phyloP scores from a whole-genome alignment of 2,113 vertebrate genomes.

The Chaetodon trifascialis region DNA sequence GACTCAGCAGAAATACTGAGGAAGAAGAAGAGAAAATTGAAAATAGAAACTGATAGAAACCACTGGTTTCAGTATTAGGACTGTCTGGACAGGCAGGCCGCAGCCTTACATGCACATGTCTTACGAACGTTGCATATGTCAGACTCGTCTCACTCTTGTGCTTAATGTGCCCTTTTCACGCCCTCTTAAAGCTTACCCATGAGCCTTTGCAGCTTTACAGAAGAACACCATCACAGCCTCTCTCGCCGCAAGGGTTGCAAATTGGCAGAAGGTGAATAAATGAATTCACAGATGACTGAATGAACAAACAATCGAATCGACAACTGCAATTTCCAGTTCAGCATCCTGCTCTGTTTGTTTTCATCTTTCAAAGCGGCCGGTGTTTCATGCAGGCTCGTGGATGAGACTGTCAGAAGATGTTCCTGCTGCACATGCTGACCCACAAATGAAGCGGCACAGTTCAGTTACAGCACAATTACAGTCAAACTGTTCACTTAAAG shows the following conservation, averaged over 20 bases:
- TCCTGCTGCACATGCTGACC: not conserved
- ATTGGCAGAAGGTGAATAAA: not conserved
- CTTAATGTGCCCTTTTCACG: not conserved
- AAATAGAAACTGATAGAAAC: slow-evolving; percentile 13
- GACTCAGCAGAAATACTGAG: slow-evolving; percentile 59
- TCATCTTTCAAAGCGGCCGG: not conserved
- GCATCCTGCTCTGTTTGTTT: not conserved
- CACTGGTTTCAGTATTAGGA: not conserved
- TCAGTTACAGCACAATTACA: too few species aligned
- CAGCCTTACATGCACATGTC: not conserved
- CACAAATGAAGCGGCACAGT: not conserved
- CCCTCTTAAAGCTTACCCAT: slow-evolving; percentile 23
- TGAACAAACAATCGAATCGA: not conserved
- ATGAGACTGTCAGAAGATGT: slow-evolving; percentile 5
- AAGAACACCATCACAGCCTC: not conserved
- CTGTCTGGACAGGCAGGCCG: not conserved
- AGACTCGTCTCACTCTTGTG: too few species aligned
- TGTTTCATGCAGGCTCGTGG: not conserved
- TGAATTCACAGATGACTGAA: not conserved
- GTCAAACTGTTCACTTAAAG: not conserved
- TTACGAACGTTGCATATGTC: not conserved
- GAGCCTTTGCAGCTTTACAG: slow-evolving; percentile 24
- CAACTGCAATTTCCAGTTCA: slow-evolving; percentile 5
- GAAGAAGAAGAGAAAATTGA: slow-evolving; percentile 18
- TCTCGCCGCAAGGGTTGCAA: not conserved